Evolutionary conservation across 2,113 vertebrate genomes (phyloP).

Genomic region (Eubucco bourcierii): DNA sequence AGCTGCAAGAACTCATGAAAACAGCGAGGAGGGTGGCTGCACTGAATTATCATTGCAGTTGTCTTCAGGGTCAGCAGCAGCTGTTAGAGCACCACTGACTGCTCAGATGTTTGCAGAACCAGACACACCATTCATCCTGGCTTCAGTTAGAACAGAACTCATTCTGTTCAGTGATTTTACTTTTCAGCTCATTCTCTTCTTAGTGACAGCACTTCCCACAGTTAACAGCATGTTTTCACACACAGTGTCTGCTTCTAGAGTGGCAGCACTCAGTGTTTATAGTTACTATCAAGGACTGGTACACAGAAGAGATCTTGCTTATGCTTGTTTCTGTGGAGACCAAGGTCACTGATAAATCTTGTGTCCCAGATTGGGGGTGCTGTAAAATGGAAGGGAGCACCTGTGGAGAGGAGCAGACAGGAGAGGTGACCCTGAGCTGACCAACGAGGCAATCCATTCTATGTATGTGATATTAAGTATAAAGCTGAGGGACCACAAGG

Average conservation of each 20-base stretch:
- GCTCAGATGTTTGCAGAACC: background rate
- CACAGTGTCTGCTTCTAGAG: background rate
- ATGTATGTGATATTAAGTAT: background rate
- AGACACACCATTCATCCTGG: background rate
- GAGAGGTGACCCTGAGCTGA: background rate
- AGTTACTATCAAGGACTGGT: background rate
- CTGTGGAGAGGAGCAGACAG: background rate
- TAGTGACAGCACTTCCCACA: background rate
- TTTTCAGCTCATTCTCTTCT: background rate
- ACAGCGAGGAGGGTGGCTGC: background rate
- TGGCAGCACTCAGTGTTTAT: background rate
- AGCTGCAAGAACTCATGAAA: background rate
- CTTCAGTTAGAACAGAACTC: background rate
- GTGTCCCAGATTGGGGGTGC: background rate
- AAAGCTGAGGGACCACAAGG: background rate
- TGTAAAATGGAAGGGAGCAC: background rate
- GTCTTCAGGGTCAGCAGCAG: background rate
- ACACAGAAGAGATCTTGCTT: background rate
- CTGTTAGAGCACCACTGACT: accelerated
- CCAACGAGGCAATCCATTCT: background rate
- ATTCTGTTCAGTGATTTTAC: background rate
- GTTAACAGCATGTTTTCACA: background rate
- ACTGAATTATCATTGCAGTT: background rate
- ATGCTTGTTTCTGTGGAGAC: background rate
- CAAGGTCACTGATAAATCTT: background rate